Evolutionary conservation across 2,113 vertebrate species (phyloP).

Genomic region (Notarius quadriscutis): DNA sequence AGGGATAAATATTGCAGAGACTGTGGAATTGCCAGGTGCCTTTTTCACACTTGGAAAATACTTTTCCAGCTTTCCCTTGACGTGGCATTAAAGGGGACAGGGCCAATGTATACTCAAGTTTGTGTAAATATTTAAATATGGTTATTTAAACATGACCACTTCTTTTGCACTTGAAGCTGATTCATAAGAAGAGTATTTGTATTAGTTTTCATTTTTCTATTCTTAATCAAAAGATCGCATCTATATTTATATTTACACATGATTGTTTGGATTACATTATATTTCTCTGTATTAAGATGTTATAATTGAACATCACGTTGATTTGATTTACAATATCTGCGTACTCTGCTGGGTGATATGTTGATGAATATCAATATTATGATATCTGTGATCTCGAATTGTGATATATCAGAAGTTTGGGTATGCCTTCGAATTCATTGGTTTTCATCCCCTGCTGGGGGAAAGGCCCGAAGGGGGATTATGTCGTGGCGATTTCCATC

Average conservation of each 20-base stretch:
- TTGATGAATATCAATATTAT: no score
- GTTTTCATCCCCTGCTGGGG: no score
- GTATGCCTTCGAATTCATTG: no score
- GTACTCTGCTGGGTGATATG: neutral
- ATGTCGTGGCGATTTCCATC: no score
- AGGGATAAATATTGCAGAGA: constrained; percentile 40
- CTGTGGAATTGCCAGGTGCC: constrained; percentile 51
- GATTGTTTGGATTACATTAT: neutral
- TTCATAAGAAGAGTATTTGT: constrained; percentile 2
- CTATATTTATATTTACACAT: neutral
- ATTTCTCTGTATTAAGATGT: neutral
- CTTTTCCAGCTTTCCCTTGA: constrained; percentile 52
- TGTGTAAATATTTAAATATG: constrained; percentile 27
- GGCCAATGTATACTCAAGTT: constrained; percentile 24
- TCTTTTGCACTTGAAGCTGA: constrained; percentile 10
- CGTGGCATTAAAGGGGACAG: constrained; percentile 25
- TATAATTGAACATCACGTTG: neutral
- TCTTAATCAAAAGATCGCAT: neutral
- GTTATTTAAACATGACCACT: constrained; percentile 19
- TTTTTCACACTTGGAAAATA: constrained; percentile 55
- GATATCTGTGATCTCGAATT: no score
- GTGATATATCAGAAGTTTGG: no score
- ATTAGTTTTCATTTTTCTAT: neutral
- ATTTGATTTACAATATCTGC: neutral
- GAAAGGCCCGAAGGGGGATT: no score